Evolutionary conservation across 1,140 invertebrate genomes (phyloP).

Genomic region (Dendrolimus punctatus): DNA sequence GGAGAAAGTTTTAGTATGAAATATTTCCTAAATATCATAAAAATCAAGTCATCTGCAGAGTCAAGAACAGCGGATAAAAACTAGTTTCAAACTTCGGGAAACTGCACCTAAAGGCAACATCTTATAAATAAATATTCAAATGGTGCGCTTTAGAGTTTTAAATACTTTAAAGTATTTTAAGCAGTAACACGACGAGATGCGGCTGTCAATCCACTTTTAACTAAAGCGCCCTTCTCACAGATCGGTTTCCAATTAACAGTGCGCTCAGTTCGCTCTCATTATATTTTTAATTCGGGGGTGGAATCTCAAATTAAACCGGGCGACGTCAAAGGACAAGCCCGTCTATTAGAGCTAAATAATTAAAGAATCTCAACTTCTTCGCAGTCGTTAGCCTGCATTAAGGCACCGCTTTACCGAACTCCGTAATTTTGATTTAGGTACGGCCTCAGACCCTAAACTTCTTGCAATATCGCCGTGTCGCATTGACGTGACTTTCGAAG

Average conservation of each 20-base stretch:
- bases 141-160: no score
- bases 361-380: constrained; percentile 68
- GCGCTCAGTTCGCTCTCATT: constrained; percentile 60
- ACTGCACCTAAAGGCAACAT: no score
- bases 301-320: constrained; percentile 65
- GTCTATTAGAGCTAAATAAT: constrained; percentile 69
- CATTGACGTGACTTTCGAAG: constrained; percentile 11
- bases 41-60: no score
- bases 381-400: constrained; percentile 61
- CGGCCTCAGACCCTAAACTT: constrained; percentile 14
- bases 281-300: constrained; percentile 71
- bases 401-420: constrained; percentile 51
- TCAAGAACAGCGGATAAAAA: no score
- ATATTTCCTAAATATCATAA: no score
- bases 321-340: constrained; percentile 65
- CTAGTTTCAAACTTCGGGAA: no score
- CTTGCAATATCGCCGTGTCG: constrained; percentile 14
- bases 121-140: no score
- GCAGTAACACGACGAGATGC: not conserved
- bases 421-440: constrained; percentile 52
- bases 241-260: constrained; percentile 70
- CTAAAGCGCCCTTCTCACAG: constrained; percentile 31
- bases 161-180: no score
- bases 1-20: no score
- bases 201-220: constrained; percentile 25